Evolutionary conservation across 2,797 vertebrate species (phyloP).

Genomic region (Linurgus olivaceus): DNA sequence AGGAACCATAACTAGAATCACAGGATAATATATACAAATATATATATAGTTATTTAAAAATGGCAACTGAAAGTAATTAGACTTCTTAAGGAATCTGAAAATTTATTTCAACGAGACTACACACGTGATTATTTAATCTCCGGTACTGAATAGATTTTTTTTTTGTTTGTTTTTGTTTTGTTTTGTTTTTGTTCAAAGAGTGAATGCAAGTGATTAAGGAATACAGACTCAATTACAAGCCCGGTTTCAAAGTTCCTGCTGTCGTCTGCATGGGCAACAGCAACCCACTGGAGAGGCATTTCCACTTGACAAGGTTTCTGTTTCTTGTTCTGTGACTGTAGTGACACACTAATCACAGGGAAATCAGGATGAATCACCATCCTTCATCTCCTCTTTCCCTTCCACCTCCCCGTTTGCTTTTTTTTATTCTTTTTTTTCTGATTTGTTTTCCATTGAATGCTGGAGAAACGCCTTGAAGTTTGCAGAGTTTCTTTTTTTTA

Average conservation of each 20-base stretch:
- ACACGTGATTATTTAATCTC: conserved; percentile 80
- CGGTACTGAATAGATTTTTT: conserved; percentile 74
- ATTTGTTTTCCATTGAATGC: conserved; percentile 70
- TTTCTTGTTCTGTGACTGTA: conserved; percentile 79
- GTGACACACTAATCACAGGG: conserved; percentile 79
- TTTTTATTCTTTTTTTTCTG: not conserved
- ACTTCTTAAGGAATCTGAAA: conserved; percentile 80
- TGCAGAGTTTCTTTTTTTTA: conserved; percentile 53
- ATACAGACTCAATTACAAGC: conserved; percentile 73
- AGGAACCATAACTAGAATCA: conserved; percentile 81
- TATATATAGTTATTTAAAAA: conserved; percentile 83
- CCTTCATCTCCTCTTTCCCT: conserved; percentile 62
- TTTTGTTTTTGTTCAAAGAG: conserved; percentile 65
- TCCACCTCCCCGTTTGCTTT: not conserved
- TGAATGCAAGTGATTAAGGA: conserved; percentile 78
- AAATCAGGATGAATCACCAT: conserved; percentile 75
- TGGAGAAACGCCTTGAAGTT: conserved; percentile 78
- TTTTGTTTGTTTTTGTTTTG: conserved; percentile 1
- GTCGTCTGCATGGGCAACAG: conserved; percentile 73
- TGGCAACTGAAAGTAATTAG: conserved; percentile 80
- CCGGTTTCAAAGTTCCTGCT: conserved; percentile 76
- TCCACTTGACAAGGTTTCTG: conserved; percentile 75
- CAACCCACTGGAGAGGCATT: conserved; percentile 77
- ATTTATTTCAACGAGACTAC: conserved; percentile 79
- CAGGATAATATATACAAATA: conserved; percentile 83